Evolutionary conservation across 2,113 vertebrate species (phyloP), one percentile per base, ranked within the genome.

Genomic region (Myiozetetes cayanensis): DNA sequence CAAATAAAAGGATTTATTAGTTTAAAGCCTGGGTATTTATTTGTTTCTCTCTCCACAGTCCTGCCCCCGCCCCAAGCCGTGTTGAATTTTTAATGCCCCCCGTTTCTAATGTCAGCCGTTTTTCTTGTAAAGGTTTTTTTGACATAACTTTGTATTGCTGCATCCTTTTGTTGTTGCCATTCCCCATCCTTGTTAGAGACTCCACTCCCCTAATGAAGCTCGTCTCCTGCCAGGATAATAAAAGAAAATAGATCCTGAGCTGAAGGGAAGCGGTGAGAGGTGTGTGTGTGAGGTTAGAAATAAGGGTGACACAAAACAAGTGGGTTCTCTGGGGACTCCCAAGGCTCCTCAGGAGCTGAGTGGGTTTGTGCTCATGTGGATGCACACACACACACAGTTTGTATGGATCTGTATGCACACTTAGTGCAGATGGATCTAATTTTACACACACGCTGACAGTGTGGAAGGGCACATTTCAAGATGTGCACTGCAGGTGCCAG

Each of bases 121-220:
- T 92, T 93, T 95, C 94, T 96, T 92, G 88, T 75, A 93, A 94
- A 86, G 95, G 76, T 94, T 96, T 96, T 96, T 94, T 72, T 96
- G 94, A 96, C 96, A 96, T 56, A 96, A 97, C 92, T 96, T 96
- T 84, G 52, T 93, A 81, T 81, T 41, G 94, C 85, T 90, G 14
- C 90, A 88, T 92, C 92, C 96, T 96, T 96, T 90, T 94, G 92
- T 86, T 95, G 95, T 68, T 96, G 92, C 93, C 92, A 80, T 96
- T 96, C 94, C 87, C 95, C 95, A 72, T 86, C 94, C 94, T 93
- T 89, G 92, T 95, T 95, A 97, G 94, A 90, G 79, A 43, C 85
- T 93, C 90, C 90, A 52, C 76, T 96, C 88, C 90, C 92, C 90
- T 97, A 97, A 97, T 94, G 96, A 97, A 96, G 90, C 93, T 86